Evolutionary conservation across 2,113 vertebrate species (phyloP).

Genomic region (Elanoides forficatus): DNA sequence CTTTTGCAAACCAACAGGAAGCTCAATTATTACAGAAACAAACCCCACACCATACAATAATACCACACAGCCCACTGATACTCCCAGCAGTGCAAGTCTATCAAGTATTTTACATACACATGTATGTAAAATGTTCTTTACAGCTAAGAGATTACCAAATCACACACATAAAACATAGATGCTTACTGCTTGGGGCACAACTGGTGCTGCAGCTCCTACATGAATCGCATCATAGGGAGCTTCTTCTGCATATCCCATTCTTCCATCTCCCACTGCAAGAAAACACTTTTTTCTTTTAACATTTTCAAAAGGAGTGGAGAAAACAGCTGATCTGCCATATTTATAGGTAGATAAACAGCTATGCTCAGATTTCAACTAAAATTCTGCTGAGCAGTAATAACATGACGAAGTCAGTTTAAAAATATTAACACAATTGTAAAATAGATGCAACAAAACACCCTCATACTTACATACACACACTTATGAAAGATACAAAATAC

Average conservation of each 20-base stretch:
- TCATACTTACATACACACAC: background rate
- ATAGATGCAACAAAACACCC: background rate
- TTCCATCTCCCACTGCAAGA: constrained; percentile 93
- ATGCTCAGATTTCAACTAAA: background rate
- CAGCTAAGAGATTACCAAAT: background rate
- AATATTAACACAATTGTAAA: background rate
- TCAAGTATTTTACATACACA: background rate
- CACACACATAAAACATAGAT: constrained; percentile 17
- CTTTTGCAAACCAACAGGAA: background rate
- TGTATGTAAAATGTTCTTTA: background rate
- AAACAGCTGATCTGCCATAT: background rate
- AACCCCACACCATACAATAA: background rate
- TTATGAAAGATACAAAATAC: background rate
- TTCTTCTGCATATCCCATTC: constrained; percentile 86
- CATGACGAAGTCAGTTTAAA: background rate
- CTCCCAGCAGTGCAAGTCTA: background rate
- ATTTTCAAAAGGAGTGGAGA: background rate
- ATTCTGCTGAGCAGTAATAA: background rate
- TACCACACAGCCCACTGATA: background rate
- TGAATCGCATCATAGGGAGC: constrained; percentile 97
- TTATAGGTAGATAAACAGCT: background rate
- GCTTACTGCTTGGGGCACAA: constrained; percentile 94
- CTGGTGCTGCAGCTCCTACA: constrained; percentile 93
- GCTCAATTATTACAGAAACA: background rate
- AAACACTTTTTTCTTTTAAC: background rate